phyloP scores from a whole-genome alignment of 37 sponge, comb jelly and placozoan species.

The Agelas oroides region DNA sequence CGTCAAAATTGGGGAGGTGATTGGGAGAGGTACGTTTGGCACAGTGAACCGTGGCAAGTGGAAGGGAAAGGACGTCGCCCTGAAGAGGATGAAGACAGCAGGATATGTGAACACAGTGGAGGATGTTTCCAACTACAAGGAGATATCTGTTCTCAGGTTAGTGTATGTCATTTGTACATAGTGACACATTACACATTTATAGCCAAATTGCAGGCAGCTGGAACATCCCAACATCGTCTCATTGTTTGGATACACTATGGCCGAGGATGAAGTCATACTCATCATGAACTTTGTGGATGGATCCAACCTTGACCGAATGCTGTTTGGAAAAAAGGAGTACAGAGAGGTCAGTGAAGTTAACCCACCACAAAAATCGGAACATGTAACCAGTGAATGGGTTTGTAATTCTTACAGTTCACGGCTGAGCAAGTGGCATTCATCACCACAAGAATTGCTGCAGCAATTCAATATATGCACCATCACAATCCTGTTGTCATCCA shows the following conservation, averaged over 20 bases:
- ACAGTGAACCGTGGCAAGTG: neutral
- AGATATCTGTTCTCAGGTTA: neutral
- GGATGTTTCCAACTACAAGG: neutral
- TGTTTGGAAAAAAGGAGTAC: slow-evolving; percentile 10
- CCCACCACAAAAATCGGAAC: neutral
- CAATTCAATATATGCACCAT: slow-evolving; percentile 46
- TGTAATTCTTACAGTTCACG: slow-evolving; percentile 6
- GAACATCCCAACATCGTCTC: neutral
- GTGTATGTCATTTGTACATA: neutral
- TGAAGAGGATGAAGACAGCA: neutral
- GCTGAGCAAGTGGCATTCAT: neutral
- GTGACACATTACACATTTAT: too few relatives aligned
- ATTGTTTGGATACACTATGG: neutral
- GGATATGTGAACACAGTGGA: neutral
- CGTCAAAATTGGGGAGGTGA: neutral
- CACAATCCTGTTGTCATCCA: slow-evolving; percentile 53
- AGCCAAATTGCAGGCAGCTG: too few relatives aligned
- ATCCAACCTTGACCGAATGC: slow-evolving; percentile 19
- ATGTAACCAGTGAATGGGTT: neutral
- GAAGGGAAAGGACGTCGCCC: neutral
- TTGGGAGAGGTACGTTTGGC: neutral
- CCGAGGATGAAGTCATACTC: slow-evolving; percentile 24
- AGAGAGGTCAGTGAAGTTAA: slow-evolving; percentile 12
- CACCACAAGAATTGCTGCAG: slow-evolving; percentile 27
- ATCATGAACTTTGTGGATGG: slow-evolving; percentile 45